Base-by-base conservation (phyloP, 1,140 invertebrate genomes). In the Patella vulgata region DNA sequence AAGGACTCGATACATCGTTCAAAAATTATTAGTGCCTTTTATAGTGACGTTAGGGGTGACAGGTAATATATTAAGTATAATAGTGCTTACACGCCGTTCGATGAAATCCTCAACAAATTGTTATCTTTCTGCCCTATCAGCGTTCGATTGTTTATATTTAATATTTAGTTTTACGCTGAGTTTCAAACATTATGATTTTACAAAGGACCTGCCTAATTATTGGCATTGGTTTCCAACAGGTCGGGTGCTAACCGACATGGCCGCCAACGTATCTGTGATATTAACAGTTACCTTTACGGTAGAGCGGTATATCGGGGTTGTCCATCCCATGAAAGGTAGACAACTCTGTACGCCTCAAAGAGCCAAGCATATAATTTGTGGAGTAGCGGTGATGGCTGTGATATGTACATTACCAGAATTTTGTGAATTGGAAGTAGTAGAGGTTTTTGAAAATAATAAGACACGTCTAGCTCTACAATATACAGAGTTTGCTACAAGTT, bases 251-350 rank as follows among this genome's bases (percentile, higher is more conserved):
- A 85, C 87, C 1, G 89, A 91, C 79, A 88, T 88, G 48, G 86
- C 86, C 55, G 87, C 87, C 70, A 90, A 89, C 79, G 88, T 89
- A 1, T 76, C 90, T 27, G 89, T 91, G 42, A 91, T 90, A 89
- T 81, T 92, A 57, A 91, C 90, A 27, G 90, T 91, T 4, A 89
- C 90, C 23, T 92, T 92, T 77, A 92, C 91, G 8, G 86, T 92
- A 53, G 91, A 92, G 82, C 83, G 91, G 43, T 92, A 91, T 85
- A 90, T 92, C 59, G 90, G 89, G 40, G 90, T 92, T 11, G 90
- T 90, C 66, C 89, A 91, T 85, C 91, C 91, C 30, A 89, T 92
- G 74, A 87, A 87, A 66, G 89, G 91, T 31, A 89, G 89, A 80
- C 86, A 88, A 46, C 84, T 90, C 56, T 90, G 90, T 73, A 91